These are phyloP conservation scores for Anguilla megastoma DNA, from an alignment of 2,797 vertebrate species.

Conservation along the genomic window DNA sequence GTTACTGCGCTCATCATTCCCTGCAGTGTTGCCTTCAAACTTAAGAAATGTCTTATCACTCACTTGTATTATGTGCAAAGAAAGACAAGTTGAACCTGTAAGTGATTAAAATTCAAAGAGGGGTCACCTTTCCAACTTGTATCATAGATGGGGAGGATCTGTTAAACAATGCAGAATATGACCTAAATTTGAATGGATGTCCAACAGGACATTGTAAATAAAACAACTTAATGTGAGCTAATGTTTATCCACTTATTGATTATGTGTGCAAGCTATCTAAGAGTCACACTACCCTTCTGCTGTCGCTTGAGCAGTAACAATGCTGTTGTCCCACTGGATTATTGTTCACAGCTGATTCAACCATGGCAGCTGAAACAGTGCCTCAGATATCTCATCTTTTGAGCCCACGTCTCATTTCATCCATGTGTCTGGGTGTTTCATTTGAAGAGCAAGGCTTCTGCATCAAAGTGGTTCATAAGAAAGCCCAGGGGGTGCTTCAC, in stretches of 20 bases:
- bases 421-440: not conserved
- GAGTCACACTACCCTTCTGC: not conserved
- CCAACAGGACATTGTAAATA: not conserved
- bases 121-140: slow-evolving; percentile 6
- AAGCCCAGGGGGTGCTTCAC: slow-evolving; percentile 48
- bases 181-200: not conserved
- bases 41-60: not conserved
- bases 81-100: not conserved
- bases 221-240: not conserved
- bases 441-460: slow-evolving; percentile 29
- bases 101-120: not conserved
- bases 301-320: not conserved
- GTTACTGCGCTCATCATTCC: not conserved
- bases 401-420: slow-evolving; percentile 9
- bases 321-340: not conserved
- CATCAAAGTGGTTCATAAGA: slow-evolving; percentile 49
- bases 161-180: not conserved
- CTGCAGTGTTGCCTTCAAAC: not conserved
- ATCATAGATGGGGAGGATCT: not conserved
- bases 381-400: not conserved
- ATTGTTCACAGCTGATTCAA: not conserved
- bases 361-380: not conserved
- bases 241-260: not conserved
- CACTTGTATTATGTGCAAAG: not conserved
- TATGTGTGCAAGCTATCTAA: not conserved